Conservation (phyloP, 2,797 vertebrate genomes). For the Thunnus albacares region DNA sequence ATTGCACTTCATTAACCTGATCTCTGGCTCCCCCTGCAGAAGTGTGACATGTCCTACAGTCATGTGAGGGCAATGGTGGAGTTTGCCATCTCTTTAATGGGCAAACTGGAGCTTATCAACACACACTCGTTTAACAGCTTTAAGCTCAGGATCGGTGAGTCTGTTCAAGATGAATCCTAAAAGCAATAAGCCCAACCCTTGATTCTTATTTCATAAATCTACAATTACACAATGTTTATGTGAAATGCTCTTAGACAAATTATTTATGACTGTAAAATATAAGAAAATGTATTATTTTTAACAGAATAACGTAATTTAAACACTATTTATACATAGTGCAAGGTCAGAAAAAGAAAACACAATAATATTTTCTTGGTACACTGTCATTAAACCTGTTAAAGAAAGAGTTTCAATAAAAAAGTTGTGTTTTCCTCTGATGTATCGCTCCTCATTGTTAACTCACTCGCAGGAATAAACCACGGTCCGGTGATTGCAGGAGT, state of each 20-base stretch:
- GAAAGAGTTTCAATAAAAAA: background rate
- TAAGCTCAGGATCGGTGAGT: slow-evolving; percentile 92
- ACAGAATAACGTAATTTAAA: too few relatives aligned
- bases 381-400: background rate
- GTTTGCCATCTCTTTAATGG: slow-evolving; percentile 90
- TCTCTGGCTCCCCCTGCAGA: slow-evolving; percentile 81
- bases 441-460: background rate
- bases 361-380: background rate
- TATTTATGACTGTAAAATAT: too few relatives aligned
- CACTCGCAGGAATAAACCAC: slow-evolving; percentile 88
- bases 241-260: too few relatives aligned
- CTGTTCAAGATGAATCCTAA: background rate
- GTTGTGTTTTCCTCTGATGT: background rate
- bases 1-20: background rate
- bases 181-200: background rate
- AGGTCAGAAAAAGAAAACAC: background rate
- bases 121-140: slow-evolving; percentile 94
- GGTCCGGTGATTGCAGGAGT: slow-evolving; percentile 93
- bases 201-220: too few relatives aligned
- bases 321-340: too few relatives aligned
- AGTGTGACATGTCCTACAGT: slow-evolving; percentile 82
- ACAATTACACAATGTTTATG: too few relatives aligned
- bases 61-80: slow-evolving; percentile 93
- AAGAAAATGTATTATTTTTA: too few relatives aligned
- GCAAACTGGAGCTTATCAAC: slow-evolving; percentile 90